These are phyloP conservation scores for Agrypnus murinus DNA, from an alignment of 2,888 invertebrate genomes.

Conservation along the genomic window DNA sequence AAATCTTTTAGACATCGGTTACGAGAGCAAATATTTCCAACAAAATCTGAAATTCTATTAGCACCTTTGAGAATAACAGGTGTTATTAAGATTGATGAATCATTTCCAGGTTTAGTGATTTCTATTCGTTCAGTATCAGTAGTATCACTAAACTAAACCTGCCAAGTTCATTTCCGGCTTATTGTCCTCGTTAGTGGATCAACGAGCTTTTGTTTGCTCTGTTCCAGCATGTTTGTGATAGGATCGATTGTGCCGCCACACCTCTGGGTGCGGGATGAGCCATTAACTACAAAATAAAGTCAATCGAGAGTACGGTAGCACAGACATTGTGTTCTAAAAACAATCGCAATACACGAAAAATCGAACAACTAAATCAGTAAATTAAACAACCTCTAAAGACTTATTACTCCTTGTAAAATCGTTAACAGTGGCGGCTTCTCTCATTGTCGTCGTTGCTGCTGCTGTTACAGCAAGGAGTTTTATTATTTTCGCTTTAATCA, in stretches of 20 bases:
- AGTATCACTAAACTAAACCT: slow-evolving; percentile 18
- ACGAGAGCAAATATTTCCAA: too few species aligned
- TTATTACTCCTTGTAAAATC: not conserved
- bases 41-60: not conserved
- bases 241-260: slow-evolving; percentile 57
- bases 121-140: not conserved
- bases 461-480: not conserved
- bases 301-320: slow-evolving; percentile 15
- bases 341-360: not conserved
- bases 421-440: too few species aligned
- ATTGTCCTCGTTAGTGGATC: slow-evolving; percentile 43
- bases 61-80: too few species aligned
- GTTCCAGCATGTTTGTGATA: slow-evolving; percentile 52
- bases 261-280: slow-evolving; percentile 53
- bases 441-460: not conserved
- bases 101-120: slow-evolving; percentile 10
- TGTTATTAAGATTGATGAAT: not conserved
- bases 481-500: slow-evolving; percentile 21
- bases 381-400: slow-evolving; percentile 17
- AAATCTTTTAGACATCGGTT: too few species aligned
- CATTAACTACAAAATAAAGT: slow-evolving; percentile 36
- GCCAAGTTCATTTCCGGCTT: slow-evolving; percentile 43
- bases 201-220: slow-evolving; percentile 42
- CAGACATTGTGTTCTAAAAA: slow-evolving; percentile 28
- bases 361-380: slow-evolving; percentile 2